These are phyloP conservation scores for Carpatolechia fugitivella DNA, from an alignment of 2,888 invertebrate species.

Conservation along the genomic window DNA sequence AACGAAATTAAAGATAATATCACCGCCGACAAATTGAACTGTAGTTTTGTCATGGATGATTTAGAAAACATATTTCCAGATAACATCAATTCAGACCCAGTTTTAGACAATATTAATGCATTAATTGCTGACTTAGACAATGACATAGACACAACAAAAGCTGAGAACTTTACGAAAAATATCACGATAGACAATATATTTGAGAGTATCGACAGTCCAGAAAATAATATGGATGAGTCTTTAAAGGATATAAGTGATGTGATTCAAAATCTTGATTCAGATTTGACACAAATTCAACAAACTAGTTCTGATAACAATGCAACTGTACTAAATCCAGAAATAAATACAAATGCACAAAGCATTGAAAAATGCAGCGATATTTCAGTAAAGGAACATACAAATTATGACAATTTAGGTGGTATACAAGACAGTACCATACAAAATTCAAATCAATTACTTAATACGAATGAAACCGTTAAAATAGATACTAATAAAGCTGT, in stretches of 20 bases:
- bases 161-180: constrained; percentile 44
- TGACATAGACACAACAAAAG: constrained; percentile 46
- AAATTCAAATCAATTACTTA: background rate
- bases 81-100: constrained; percentile 49
- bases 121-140: constrained; percentile 61
- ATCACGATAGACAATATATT: constrained; percentile 49
- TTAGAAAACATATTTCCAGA: constrained; percentile 57
- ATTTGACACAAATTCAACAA: background rate
- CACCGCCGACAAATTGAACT: constrained; percentile 31
- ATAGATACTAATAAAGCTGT: constrained; percentile 33
- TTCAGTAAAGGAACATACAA: background rate
- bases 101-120: constrained; percentile 60
- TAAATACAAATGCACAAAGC: background rate
- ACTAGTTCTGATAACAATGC: background rate
- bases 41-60: constrained; percentile 52
- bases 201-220: constrained; percentile 38
- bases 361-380: background rate
- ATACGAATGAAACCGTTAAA: background rate
- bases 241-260: constrained; percentile 33
- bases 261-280: constrained; percentile 21
- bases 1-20: constrained; percentile 12
- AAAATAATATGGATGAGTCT: constrained; percentile 27
- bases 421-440: constrained; percentile 8
- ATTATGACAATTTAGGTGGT: background rate
- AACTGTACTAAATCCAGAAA: background rate